Conservation (phyloP, 2,888 invertebrate genomes). For the Heliconius aoede region DNA sequence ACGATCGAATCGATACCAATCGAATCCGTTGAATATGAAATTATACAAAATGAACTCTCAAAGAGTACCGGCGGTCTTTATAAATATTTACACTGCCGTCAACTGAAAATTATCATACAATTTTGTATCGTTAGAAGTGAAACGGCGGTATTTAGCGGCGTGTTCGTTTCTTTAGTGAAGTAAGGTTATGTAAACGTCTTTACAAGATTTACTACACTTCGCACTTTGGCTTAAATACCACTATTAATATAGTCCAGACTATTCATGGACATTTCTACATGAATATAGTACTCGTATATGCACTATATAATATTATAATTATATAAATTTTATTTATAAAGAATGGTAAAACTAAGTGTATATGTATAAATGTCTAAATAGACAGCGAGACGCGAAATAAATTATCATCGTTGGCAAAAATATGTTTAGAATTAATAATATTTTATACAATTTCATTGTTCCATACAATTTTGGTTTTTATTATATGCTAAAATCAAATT, state of each 20-base stretch:
- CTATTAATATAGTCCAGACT: no score
- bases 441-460: background rate
- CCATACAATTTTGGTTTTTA: background rate
- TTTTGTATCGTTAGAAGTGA: constrained; percentile 10
- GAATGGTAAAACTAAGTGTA: no score
- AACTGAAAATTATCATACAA: constrained; percentile 23
- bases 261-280: no score
- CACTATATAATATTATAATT: no score
- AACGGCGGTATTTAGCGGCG: background rate
- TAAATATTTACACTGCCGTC: constrained; percentile 27
- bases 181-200: constrained; percentile 3
- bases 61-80: constrained; percentile 32
- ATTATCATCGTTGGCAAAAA: no score
- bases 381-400: no score
- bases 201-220: background rate
- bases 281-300: no score
- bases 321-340: no score
- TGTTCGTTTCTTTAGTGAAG: constrained; percentile 7
- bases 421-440: background rate
- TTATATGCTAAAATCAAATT: background rate
- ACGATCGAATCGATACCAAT: background rate
- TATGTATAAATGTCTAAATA: no score
- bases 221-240: background rate
- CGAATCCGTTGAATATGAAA: constrained; percentile 27
- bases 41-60: constrained; percentile 18